Base-by-base conservation (phyloP, 2,113 vertebrate genomes). In the Triplophysa siluroides region DNA sequence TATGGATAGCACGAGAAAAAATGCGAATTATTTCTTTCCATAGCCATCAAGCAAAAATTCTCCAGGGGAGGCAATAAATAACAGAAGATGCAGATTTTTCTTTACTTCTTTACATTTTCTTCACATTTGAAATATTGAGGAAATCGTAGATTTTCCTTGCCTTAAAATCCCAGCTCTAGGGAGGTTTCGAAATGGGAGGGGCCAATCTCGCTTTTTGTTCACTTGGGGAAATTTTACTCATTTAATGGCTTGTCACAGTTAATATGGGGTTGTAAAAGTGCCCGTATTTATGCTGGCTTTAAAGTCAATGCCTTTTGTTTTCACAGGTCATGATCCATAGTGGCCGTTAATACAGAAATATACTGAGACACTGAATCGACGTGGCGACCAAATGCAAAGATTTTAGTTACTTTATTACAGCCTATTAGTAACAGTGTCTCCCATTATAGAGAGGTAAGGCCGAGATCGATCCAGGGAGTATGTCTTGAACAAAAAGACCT, bases 361-460 rank as follows among this genome's bases (percentile, higher is more conserved):
- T 75, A 45, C 64, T 12, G 26, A 64, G 78, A 65, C 50, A 6
- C 6, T 8, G 29, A 16, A 60, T 68, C 63, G 62, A 81, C 75
- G 56, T 0, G 11, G 43, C 74, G 74, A 67, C 69, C 43, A 70
- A 81, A 74, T 68, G 74, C 21, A 2, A 38, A 71, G 64, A 61
- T 81, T 84, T 84, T 75, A 81, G 70, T 81, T 83, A 79, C 72
- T 86, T 83, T 86, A 84, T 86, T 79, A 83, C 85, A 52, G 66
- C 43, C 85, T 81, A 86, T 85, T 84, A 86, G 85, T 47, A 83
- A 23, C 45, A 81, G 50, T 83, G 80, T 81, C 76, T 58, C 74
- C 78, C 78, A 82, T 84, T 86, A 84, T 83, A 79, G 79, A 81
- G 66, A 81, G 61, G 76, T 72, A 82, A 84, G 78, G 23, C 18